phyloP scores from a whole-genome alignment of 2,113 vertebrate genomes.

The Corythoichthys intestinalis region DNA sequence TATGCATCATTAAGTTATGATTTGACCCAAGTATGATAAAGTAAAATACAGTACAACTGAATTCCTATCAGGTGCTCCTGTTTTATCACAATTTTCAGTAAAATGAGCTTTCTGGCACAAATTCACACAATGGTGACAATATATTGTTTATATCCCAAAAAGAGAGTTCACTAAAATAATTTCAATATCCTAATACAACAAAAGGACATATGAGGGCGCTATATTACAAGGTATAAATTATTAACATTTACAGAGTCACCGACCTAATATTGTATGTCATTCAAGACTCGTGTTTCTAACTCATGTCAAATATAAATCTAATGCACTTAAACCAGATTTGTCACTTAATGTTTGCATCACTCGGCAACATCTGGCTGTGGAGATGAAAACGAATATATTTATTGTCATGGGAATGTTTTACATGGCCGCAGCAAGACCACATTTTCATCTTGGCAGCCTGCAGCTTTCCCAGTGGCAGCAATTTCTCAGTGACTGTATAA shows the following conservation, averaged over 20 bases:
- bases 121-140: background rate
- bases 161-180: no score
- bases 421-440: background rate
- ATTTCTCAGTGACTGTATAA: background rate
- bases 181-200: background rate
- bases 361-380: background rate
- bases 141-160: background rate
- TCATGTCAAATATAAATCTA: background rate
- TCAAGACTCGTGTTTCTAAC: background rate
- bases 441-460: background rate
- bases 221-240: conserved; percentile 7
- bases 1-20: background rate
- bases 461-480: background rate
- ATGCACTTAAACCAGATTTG: background rate
- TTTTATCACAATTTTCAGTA: background rate
- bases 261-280: background rate
- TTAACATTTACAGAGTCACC: background rate
- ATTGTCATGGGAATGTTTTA: background rate
- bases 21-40: background rate
- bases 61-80: background rate
- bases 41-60: background rate
- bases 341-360: background rate
- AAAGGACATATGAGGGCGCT: conserved; percentile 36
- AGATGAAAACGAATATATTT: background rate
- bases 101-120: background rate